Base-by-base conservation (phyloP, 2,113 vertebrate species). In the Callipepla squamata region DNA sequence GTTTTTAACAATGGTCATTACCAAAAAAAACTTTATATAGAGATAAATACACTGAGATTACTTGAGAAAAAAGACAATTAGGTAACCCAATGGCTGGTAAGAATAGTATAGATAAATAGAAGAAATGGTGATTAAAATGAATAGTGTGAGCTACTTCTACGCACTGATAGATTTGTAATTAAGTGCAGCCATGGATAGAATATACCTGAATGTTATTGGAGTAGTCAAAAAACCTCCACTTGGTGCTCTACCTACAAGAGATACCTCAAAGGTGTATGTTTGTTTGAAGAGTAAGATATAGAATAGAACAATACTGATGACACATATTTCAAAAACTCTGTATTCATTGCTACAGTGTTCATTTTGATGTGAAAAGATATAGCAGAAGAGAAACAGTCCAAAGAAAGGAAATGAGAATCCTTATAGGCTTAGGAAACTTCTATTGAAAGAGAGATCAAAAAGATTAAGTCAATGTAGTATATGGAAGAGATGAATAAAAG, bases 331-430 rank as follows among this genome's bases (percentile, higher is more conserved):
- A 69, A 66, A 88, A 91, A 77, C 32, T 68, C 38, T 47, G 32
- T 80, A 82, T 89, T 87, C n/a, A 32, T 70, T 89, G 59, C 59
- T 67, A 38, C 34, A 85, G 19, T 34, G 12, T 47, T 69, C 55
- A 57, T 87, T 87, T 75, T 89, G 47, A 83, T 57, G 11, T 80
- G 50, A 85, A 82, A 70, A 74, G 38, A 51, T 72, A 74, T 1
- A 92, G 38, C 25, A 91, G 59, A 82, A 89, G 18, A 74, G 30
- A 87, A 93, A 85, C 25, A 47, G 22, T 55, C 25, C 30, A 62
- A 80, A 85, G 22, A 89, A 93, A 7, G 22, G 50, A 92, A 91
- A 92, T 87, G 32, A 87, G 20, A 91, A 73, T 87, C 42, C 53
- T 66, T 87, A 62, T 1, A 62, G 45, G 19, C 79, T 66, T 92